phyloP scores from a whole-genome alignment of 2,113 vertebrate genomes.

The Sebastes fasciatus region DNA sequence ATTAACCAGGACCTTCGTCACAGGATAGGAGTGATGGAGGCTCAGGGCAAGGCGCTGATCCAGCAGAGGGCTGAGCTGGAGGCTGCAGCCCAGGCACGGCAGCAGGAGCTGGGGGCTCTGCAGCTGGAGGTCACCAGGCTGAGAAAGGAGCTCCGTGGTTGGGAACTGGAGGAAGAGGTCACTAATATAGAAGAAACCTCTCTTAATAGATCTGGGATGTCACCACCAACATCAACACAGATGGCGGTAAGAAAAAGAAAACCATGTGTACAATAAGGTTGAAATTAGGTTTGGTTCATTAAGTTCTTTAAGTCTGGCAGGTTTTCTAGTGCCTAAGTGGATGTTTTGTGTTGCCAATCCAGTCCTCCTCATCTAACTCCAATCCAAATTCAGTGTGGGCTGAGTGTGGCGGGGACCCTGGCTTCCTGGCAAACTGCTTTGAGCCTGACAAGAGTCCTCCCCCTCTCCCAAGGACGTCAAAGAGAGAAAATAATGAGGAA shows the following conservation, averaged over 20 bases:
- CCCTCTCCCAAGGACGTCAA: conserved; percentile 23
- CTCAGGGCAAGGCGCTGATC: conserved; percentile 90
- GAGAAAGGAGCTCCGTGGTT: conserved; percentile 75
- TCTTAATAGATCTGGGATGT: conserved; percentile 6
- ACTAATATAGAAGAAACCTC: conserved; percentile 20
- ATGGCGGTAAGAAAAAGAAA: conserved; percentile 42
- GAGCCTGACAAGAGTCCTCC: conserved; percentile 49
- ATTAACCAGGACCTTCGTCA: conserved; percentile 95
- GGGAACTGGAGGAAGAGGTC: conserved; percentile 55
- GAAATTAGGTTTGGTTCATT: neutral
- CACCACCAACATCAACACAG: conserved; percentile 9
- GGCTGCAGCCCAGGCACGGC: conserved; percentile 88
- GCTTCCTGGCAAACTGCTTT: conserved; percentile 67
- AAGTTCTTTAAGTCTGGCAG: neutral
- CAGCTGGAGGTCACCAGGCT: conserved; percentile 80
- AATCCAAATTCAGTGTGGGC: conserved; percentile 75
- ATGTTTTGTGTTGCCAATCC: conserved; percentile 39
- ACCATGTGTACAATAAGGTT: neutral
- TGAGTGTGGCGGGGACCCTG: conserved; percentile 74
- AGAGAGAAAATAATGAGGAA: conserved; percentile 12
- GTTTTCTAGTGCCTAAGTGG: neutral
- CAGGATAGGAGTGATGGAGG: conserved; percentile 87
- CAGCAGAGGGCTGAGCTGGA: conserved; percentile 94
- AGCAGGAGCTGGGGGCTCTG: conserved; percentile 87
- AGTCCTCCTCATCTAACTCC: conserved; percentile 44